Base-by-base conservation (phyloP, 1,140 invertebrate genomes). In the Colletes gigas region DNA sequence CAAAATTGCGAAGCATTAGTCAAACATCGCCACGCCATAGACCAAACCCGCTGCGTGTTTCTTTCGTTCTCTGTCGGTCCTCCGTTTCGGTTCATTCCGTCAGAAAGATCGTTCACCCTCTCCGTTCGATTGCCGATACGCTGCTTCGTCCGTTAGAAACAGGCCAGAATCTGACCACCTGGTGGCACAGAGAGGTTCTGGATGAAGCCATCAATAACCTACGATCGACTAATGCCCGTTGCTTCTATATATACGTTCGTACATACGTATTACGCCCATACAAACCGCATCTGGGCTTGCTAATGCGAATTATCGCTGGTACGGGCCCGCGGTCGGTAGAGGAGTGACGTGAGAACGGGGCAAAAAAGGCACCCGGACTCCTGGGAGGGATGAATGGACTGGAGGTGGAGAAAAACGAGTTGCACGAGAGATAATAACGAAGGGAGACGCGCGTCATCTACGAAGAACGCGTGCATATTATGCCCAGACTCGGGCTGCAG, bases 171-270 rank as follows among this genome's bases (percentile, higher is more conserved):
- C 71, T 85, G 84, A 83, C 88, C 89, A 89, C 90, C 89, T 90
- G 90, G 88, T 89, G 81, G 84, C 82, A 86, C 78, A 65, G 47
- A 78, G 86, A 81, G 87, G 76, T 70, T 67, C 81, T 77, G 86
- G 86, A 90, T 91, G 77, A 89, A 91, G 88, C 79, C 87, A 91
- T 90, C 89, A 89, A 90, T 91, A 90, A 91, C 84, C 80, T 79
- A 86, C 84, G 83, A 88, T 90, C 85, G 88, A 85, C 80, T 83
- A 88, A 55, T 82, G 70, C 67, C 74, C 57, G 19, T 60, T 12
- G 73, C 39, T 52, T 44, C 21, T 15, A 44, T 30, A 7, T 59
- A 15, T 52, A 44, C 21, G 14, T 8, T 14, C 5, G 39, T 74
- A 39, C 50, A 65, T 68, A 82, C 65, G 50, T 81, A 81, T 82